These are phyloP conservation scores for Rugalucina vietnamica DNA, from an alignment of 2,888 invertebrate genomes.

Conservation along the genomic window DNA sequence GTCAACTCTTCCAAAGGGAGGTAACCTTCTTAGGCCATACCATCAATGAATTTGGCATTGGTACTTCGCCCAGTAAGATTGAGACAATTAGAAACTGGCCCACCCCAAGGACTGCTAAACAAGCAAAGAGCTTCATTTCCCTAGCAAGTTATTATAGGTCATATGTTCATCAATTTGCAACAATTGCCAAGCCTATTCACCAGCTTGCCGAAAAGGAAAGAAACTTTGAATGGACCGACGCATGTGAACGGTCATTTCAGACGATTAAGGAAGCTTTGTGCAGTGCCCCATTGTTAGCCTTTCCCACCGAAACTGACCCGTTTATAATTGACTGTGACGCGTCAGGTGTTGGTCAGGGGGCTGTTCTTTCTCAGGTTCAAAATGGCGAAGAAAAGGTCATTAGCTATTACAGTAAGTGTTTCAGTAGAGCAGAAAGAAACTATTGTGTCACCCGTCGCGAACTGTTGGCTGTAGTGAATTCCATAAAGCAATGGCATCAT, in stretches of 20 bases:
- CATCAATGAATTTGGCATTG: constrained; percentile 36
- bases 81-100: constrained; percentile 35
- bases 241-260: constrained; percentile 19
- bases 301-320: constrained; percentile 25
- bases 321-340: constrained; percentile 41
- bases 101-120: constrained; percentile 34
- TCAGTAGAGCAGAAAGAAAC: constrained; percentile 23
- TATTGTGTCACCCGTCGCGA: constrained; percentile 44
- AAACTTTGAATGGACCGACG: constrained; percentile 31
- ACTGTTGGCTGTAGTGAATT: constrained; percentile 25
- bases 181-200: constrained; percentile 36
- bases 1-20: constrained; percentile 34
- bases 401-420: constrained; percentile 30
- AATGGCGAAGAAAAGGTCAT: constrained; percentile 39
- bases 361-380: constrained; percentile 25
- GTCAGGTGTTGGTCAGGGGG: constrained; percentile 5
- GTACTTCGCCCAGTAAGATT: constrained; percentile 26
- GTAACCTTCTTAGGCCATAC: constrained; percentile 36
- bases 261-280: constrained; percentile 16
- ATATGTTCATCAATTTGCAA: constrained; percentile 40
- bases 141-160: constrained; percentile 47
- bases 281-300: constrained; percentile 30
- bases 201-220: constrained; percentile 17
- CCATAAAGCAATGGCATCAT: constrained; percentile 30
- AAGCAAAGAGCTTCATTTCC: constrained; percentile 42